A percentile compares a stretch with the other conserved stretches of the same genome.
Evolutionary conservation across 2,113 vertebrate species (phyloP).

Genomic region (Todiramphus saurophagus): DNA sequence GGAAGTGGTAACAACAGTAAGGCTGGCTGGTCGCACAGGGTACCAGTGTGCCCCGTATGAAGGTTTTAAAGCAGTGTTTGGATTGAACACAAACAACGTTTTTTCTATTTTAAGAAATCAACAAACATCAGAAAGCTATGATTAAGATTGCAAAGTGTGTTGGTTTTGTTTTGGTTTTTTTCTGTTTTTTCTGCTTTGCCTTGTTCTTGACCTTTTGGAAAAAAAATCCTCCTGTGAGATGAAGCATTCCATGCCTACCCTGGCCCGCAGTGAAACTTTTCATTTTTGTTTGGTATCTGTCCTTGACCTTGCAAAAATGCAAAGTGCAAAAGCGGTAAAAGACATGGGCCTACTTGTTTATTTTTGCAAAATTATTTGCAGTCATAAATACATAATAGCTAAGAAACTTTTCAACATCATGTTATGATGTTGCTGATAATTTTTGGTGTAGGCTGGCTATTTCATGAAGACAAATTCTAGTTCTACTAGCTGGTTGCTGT

Average conservation of each 20-base stretch:
- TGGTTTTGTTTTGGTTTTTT: neutral
- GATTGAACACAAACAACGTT: neutral
- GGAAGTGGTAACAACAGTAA: neutral
- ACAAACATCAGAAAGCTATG: neutral
- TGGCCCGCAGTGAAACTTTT: neutral
- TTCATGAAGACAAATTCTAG: neutral
- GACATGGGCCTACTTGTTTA: neutral
- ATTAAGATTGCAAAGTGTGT: conserved; percentile 35
- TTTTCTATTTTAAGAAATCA: conserved; percentile 31
- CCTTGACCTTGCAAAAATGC: neutral
- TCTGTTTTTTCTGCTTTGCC: neutral
- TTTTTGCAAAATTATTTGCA: neutral
- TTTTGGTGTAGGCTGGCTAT: neutral
- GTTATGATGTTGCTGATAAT: neutral
- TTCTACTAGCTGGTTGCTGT: neutral
- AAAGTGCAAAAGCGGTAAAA: neutral
- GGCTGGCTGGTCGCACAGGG: neutral
- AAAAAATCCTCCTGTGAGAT: neutral
- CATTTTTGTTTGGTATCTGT: neutral
- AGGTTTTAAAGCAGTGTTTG: neutral
- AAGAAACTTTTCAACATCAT: neutral
- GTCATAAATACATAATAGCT: neutral
- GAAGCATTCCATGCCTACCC: neutral
- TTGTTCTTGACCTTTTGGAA: neutral
- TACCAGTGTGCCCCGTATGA: neutral